Base-by-base conservation (phyloP, 2,888 invertebrate genomes). In the Oeneis ivallda region DNA sequence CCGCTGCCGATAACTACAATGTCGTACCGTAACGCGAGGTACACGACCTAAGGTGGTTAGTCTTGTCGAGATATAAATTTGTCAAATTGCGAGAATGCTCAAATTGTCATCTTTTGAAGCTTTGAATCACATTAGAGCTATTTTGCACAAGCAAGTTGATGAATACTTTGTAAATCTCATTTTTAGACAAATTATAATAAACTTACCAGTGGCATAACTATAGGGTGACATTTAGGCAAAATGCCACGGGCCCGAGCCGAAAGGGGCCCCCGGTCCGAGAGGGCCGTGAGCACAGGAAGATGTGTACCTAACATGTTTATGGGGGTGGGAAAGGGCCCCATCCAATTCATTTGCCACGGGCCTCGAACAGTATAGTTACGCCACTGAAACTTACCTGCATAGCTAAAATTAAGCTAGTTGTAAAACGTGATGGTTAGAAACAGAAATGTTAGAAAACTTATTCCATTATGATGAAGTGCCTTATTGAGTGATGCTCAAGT, bases 1-100 rank as follows among this genome's bases (percentile, higher is more conserved):
- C 85, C 7, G 67, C 76, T 13, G 82, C 77, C 66, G 90, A 90
- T 70, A 74, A 79, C 17, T 88, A 88, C 70, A 81, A 83, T 67
- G 74, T 81, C 68, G 66, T 75, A 71, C 72, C 74, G 68, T 75
- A 72, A 70, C 9, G 37, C 13, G 39, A 41, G 10, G 19, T 10
- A 11, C 49, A 3, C 19, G 17, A 11, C 10, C 11, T 17, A 17
- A 43, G 43, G 47, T 9, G 47, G 9, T 17, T 17, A 47, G 47
- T 47, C 45, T 45, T 45, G 8, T 45, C 7, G 9, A 47, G 9
- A 47, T 10, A 41, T 41, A 13, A 13, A 45, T 15, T 13, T 9
- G 9, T 47, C 47, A 47, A 47, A 17, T 47, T 15, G 47, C 17
- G 45, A 45, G 15, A n/a, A 7, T 43, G 37, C n/a, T 43, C 45